Conservation (phyloP, 2,113 vertebrate genomes). For the Passer domesticus region DNA sequence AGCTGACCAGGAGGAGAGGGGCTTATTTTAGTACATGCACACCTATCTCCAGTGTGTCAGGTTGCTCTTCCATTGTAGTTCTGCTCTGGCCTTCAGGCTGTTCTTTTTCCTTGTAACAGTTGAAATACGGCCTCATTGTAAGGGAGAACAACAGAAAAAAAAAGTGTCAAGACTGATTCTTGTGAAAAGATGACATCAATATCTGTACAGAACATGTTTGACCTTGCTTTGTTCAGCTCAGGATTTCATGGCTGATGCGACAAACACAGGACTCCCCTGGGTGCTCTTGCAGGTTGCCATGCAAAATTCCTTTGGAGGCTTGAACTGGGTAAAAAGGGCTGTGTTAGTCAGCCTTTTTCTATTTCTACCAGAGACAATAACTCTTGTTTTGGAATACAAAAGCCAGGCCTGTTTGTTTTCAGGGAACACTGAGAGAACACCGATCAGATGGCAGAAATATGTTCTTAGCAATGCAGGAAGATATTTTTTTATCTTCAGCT, state of each 20-base stretch:
- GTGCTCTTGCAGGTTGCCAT: not conserved
- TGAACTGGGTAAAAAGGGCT: not conserved
- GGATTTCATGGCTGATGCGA: not conserved
- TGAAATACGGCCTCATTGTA: not conserved
- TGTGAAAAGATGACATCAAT: not conserved
- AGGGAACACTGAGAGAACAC: not conserved
- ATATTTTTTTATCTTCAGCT: not conserved
- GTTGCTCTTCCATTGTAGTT: not conserved
- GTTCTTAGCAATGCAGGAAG: not conserved
- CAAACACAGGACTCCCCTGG: not conserved
- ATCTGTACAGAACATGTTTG: not conserved
- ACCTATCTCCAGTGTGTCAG: not conserved
- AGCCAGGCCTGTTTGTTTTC: not conserved
- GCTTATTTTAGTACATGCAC: not conserved
- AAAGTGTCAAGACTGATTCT: not conserved
- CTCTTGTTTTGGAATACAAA: not conserved
- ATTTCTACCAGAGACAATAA: not conserved
- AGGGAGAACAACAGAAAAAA: not conserved
- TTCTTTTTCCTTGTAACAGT: not conserved
- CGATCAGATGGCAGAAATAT: not conserved
- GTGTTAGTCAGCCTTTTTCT: not conserved
- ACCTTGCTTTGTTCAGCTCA: not conserved
- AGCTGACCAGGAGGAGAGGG: not conserved
- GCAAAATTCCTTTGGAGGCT: not conserved
- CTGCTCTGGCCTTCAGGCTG: not conserved